A percentile compares a stretch with the other conserved stretches of the same genome.
These are phyloP conservation scores for Coracias cyanogaster DNA, from an alignment of 2,797 vertebrate species.

Conservation along the genomic window DNA sequence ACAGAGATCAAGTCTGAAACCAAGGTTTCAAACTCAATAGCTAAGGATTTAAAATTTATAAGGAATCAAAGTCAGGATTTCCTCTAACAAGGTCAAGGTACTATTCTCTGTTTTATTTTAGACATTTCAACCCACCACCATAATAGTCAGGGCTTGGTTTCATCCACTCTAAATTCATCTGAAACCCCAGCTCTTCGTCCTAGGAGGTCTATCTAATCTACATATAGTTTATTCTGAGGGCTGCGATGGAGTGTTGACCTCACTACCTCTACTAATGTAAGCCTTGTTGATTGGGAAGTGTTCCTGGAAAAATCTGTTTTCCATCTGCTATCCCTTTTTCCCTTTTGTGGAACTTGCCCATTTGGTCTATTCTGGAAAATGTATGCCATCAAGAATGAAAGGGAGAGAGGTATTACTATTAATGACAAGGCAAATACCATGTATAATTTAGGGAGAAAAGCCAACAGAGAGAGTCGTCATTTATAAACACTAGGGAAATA, in stretches of 20 bases:
- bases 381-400: neutral
- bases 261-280: neutral
- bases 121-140: neutral
- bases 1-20: neutral
- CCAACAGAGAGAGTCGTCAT: neutral
- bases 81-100: neutral
- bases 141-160: neutral
- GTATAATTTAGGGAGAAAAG: neutral
- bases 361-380: neutral
- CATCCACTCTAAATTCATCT: neutral
- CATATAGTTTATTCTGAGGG: neutral
- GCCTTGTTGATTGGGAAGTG: neutral
- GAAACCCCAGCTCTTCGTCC: neutral
- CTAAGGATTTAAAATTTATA: neutral
- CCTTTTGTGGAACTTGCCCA: neutral
- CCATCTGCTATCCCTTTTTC: neutral
- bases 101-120: neutral
- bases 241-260: neutral
- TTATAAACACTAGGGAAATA: conserved; percentile 25
- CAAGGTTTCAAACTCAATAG: neutral
- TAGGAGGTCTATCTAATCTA: no score
- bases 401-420: neutral
- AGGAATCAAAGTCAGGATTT: neutral
- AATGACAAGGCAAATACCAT: neutral
- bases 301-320: neutral